Base-by-base conservation (phyloP, 2,113 vertebrate species). In the Brachypteracias leptosomus region DNA sequence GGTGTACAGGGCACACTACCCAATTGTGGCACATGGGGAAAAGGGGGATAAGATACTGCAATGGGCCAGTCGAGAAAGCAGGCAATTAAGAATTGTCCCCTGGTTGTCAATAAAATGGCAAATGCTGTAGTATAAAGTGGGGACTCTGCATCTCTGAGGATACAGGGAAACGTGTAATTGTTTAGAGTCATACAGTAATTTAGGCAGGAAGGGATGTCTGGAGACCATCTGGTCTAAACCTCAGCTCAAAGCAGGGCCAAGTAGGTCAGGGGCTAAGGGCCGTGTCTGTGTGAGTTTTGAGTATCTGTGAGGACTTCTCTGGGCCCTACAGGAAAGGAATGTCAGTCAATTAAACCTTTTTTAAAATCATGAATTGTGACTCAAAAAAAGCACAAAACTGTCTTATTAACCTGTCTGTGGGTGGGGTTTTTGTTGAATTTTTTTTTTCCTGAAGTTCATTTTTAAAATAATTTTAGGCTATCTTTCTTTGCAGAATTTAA, bases 11-110 rank as follows among this genome's bases (percentile, higher is more conserved):
- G 24, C 7, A 28, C 2, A 0, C 20, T 10, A 3, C 31, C 33
- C 12, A 31, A 0, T 2, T 42, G 22, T 0, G 1, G 59, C 22
- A 26, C 0, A 0, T 19, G 28, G 36, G 36, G 46, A 58, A 54
- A 28, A 2, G 6, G 4, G 4, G 11, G 13, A 52, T 25, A 18
- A 10, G 47, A 66, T 16, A 6, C 35, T 25, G 74, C n/a, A 38
- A 2, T 0, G 2, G 28, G 25, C 5, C 2, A 21, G 19, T 2
- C 6, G 52, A 42, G 51, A 70, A 77, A 70, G 35, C 5, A 19
- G 14, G 5, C 0, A 0, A 6, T 35, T 35, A 29, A 13, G 46
- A 67, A 33, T 26, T 46, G 42, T 52, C 25, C 33, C 16, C 20
- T 71, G 55, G 15, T 10, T 90, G 71, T 25, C 90, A 71, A 16